A percentile compares a stretch with the other conserved stretches of the same genome.
phyloP scores from a whole-genome alignment of 2,797 vertebrate genomes.

The Hypotaenidia philippensis region DNA sequence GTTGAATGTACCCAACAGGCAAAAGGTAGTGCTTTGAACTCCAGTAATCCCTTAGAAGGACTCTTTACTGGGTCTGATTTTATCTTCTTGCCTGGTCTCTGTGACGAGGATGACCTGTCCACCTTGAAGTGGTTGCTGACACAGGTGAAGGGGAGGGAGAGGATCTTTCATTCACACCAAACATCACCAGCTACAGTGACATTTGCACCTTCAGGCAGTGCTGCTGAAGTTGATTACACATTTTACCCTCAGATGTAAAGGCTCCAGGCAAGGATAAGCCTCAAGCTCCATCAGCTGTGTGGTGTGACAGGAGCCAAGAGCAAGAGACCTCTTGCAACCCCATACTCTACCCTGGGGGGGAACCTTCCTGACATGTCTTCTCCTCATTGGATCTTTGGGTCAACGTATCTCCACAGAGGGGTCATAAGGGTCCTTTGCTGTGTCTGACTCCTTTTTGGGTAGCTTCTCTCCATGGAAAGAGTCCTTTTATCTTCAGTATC shows the following conservation, averaged over 20 bases:
- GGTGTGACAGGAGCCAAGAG: neutral
- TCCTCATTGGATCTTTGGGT: neutral
- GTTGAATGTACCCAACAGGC: neutral
- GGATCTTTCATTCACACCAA: neutral
- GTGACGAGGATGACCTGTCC: neutral
- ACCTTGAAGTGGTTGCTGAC: neutral
- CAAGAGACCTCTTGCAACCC: neutral
- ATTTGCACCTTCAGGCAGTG: neutral
- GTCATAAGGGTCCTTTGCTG: neutral
- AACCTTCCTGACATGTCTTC: rapidly evolving
- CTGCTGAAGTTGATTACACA: neutral
- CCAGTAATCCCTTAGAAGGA: neutral
- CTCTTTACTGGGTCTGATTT: neutral
- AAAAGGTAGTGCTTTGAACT: neutral
- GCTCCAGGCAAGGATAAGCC: neutral
- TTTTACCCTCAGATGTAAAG: neutral
- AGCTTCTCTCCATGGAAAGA: neutral
- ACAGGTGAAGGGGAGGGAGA: rapidly evolving
- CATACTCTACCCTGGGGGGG: rapidly evolving
- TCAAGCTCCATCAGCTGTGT: neutral
- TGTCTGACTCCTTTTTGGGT: neutral
- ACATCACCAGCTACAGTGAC: neutral
- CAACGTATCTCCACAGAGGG: neutral
- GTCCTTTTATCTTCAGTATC: neutral
- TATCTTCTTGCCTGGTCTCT: neutral